phyloP scores from a whole-genome alignment of 1,140 invertebrate genomes.

The Tetramorium alpestre region DNA sequence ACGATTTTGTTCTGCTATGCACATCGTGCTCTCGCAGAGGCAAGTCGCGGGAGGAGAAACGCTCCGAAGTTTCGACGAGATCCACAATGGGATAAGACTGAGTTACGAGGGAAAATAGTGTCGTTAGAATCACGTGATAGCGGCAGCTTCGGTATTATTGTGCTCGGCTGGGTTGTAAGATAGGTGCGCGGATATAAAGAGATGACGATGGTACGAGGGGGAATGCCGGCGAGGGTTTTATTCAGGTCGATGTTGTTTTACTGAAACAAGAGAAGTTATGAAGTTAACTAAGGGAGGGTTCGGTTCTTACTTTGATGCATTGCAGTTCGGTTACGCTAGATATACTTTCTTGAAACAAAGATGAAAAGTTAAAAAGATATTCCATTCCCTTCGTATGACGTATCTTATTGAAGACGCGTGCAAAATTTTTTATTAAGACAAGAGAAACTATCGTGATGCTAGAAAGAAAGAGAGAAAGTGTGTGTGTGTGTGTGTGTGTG shows the following conservation, averaged over 20 bases:
- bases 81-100: slow-evolving; percentile 47
- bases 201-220: neutral
- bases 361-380: slow-evolving; percentile 43
- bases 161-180: slow-evolving; percentile 26
- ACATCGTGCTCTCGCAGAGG: neutral
- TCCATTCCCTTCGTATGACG: neutral
- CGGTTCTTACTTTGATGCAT: slow-evolving; percentile 50
- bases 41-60: slow-evolving; percentile 31
- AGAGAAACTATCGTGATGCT: neutral
- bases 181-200: slow-evolving; percentile 45
- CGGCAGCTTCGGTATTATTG: slow-evolving; percentile 33
- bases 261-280: slow-evolving; percentile 40
- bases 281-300: slow-evolving; percentile 50
- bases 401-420: slow-evolving; percentile 6
- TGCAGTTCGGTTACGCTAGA: slow-evolving; percentile 9
- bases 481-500: no score
- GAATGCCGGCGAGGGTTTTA: slow-evolving; percentile 16
- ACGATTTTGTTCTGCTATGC: neutral
- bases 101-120: slow-evolving; percentile 47
- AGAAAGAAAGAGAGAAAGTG: neutral
- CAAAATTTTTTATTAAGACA: slow-evolving; percentile 8
- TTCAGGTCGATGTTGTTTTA: slow-evolving; percentile 39
- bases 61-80: slow-evolving; percentile 49
- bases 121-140: slow-evolving; percentile 53
- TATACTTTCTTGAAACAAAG: slow-evolving; percentile 17